phyloP scores from a whole-genome alignment of 1,140 invertebrate species.

The Drosophila yakuba region DNA sequence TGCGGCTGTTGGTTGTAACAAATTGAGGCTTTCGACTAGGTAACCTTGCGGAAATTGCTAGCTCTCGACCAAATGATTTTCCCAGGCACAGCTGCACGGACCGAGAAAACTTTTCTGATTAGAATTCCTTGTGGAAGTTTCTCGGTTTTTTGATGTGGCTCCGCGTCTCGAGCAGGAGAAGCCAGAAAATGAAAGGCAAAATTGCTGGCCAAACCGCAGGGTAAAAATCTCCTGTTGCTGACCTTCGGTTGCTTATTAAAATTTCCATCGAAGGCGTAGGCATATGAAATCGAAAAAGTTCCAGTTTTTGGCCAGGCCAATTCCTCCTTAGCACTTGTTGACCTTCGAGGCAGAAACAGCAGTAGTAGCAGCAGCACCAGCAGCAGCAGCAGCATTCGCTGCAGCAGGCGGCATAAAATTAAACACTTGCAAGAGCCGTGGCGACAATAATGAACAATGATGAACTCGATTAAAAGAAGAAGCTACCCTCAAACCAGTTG shows the following conservation, averaged over 20 bases:
- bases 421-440: constrained; percentile 73
- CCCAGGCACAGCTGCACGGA: constrained; percentile 53
- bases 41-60: constrained; percentile 54
- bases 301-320: constrained; percentile 72
- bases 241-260: constrained; percentile 77
- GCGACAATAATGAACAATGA: constrained; percentile 82
- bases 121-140: constrained; percentile 40
- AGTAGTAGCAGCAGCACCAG: constrained; percentile 1
- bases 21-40: constrained; percentile 57
- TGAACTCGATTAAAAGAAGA: constrained; percentile 79
- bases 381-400: constrained; percentile 5
- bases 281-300: constrained; percentile 47
- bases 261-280: constrained; percentile 79
- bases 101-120: constrained; percentile 37
- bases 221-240: constrained; percentile 61
- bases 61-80: constrained; percentile 57
- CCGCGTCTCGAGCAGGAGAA: constrained; percentile 14
- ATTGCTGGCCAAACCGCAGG: constrained; percentile 64
- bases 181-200: constrained; percentile 62
- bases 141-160: constrained; percentile 38
- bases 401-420: constrained; percentile 77
- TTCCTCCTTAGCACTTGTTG: constrained; percentile 79
- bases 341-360: constrained; percentile 69
- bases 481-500: constrained; percentile 69
- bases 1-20: constrained; percentile 60